A percentile compares a stretch with the other conserved stretches of the same genome.
Conservation (phyloP, 2,113 vertebrate species). For the Sturnira hondurensis region DNA sequence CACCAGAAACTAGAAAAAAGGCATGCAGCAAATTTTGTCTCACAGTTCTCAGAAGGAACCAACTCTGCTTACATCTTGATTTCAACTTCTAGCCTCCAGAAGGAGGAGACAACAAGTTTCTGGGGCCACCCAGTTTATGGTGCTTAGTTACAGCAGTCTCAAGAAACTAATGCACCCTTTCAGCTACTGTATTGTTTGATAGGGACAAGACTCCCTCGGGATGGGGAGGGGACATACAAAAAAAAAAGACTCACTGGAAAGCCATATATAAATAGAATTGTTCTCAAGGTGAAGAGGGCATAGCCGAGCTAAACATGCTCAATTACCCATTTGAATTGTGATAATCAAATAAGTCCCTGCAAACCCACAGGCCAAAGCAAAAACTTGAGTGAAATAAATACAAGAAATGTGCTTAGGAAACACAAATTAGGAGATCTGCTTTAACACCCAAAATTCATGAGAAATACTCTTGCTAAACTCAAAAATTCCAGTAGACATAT, state of each 20-base stretch:
- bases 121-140: background rate
- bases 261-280: background rate
- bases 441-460: background rate
- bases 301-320: background rate
- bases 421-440: background rate
- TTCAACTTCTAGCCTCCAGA: background rate
- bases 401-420: background rate
- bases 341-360: background rate
- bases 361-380: background rate
- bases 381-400: background rate
- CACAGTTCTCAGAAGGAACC: too few species aligned
- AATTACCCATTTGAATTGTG: background rate
- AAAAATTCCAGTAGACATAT: background rate
- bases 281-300: background rate
- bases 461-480: background rate
- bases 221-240: background rate
- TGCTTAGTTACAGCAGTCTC: background rate
- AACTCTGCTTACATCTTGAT: too few species aligned
- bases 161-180: background rate
- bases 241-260: background rate
- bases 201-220: background rate
- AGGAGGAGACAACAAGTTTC: background rate
- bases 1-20: background rate
- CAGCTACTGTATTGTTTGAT: background rate
- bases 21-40: background rate